Base-by-base conservation (phyloP, 2,797 vertebrate genomes). In the Argentina silus region DNA sequence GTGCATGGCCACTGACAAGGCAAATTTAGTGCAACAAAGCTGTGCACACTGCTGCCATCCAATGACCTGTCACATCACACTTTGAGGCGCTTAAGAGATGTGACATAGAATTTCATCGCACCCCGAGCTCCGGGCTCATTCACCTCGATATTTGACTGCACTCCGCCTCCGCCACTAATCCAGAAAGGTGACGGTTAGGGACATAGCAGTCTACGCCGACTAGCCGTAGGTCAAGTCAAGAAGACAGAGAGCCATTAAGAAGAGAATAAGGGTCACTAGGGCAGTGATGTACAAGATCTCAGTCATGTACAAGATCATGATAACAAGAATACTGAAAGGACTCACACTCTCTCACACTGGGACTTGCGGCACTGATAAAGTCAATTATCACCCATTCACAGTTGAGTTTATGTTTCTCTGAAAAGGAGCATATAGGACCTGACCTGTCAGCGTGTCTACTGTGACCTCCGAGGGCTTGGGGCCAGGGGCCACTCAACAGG, bases 371-470 rank as follows among this genome's bases (percentile, higher is more conserved):
- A 36, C 27, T 36, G 27, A 36, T 36, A 36, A 36, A 36, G 27
- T 36, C 27, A 36, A 36, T 36, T 36, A 36, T 36, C 27, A 4
- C 27, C 27, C 27, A 36, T 36, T 36, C 27, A 36, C 27, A n/a
- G 51, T 12, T 17, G 14, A 17, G 15, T 55, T 17, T 55, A 55
- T 36, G 27, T 36, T 36, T 36, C 76, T 74, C 73, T 69, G 65
- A 75, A 71, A 83, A 42, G 36, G 27, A 56, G 72, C 42, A 36
- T 36, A 78, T 79, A n/a, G 61, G 50, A 63, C 55, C 36, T 47
- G 61, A 84, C 81, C 74, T 86, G 83, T 81, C 1, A 11, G 77
- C 73, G 78, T 79, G 83, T 75, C 7, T 0, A 68, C 72, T 78
- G 44, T 43, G 65, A 79, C 55, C 48, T 63, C 61, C 51, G 2